These are phyloP conservation scores for Labia minor DNA, from an alignment of 2,888 invertebrate genomes.

Conservation along the genomic window DNA sequence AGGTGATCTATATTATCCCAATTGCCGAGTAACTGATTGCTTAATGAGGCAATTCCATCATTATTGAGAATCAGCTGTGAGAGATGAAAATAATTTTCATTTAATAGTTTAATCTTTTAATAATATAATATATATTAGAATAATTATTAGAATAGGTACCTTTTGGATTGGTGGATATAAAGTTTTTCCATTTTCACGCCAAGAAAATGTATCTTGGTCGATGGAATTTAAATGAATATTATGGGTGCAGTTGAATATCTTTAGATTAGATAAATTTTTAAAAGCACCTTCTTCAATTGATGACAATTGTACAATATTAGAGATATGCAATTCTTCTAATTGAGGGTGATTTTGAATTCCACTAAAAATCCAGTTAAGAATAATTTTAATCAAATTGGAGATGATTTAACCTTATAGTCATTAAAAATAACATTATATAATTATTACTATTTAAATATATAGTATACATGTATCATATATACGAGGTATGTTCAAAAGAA, in stretches of 20 bases:
- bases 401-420: too few species aligned
- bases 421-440: too few species aligned
- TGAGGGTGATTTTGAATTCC: conserved; percentile 52
- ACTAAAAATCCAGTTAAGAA: too few species aligned
- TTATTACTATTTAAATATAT: conserved; percentile 17
- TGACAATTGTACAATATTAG: conserved; percentile 51
- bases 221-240: conserved; percentile 51
- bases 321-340: conserved; percentile 54
- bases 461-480: too few species aligned
- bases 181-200: conserved; percentile 42
- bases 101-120: neutral
- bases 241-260: conserved; percentile 47
- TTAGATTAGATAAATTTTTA: conserved; percentile 40
- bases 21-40: conserved; percentile 47
- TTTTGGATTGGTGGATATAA: conserved; percentile 55
- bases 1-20: conserved; percentile 59
- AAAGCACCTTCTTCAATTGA: conserved; percentile 46
- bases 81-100: conserved; percentile 14
- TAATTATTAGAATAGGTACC: too few species aligned
- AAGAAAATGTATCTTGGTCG: conserved; percentile 48
- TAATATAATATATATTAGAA: neutral
- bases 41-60: conserved; percentile 58
- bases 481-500: neutral
- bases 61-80: conserved; percentile 57
- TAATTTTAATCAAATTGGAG: too few species aligned